Percentiles rank a stretch among this genome's conserved stretches.
phyloP scores from a whole-genome alignment of 2,888 invertebrate species.

The Aporophyla lueneburgensis region DNA sequence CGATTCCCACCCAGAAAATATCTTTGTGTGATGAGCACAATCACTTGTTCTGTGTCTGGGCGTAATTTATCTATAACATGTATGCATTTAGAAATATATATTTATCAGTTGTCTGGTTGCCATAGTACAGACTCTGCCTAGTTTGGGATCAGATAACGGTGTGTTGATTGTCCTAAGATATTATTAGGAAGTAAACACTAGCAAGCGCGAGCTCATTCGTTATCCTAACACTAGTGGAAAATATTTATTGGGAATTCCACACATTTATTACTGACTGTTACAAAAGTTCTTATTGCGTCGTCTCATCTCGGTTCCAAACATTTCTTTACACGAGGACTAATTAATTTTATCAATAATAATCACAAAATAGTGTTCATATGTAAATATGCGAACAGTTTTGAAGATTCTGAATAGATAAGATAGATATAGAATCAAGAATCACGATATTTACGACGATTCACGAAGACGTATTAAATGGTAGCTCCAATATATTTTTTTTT shows the following conservation, averaged over 20 bases:
- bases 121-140: no score
- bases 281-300: background rate
- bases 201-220: background rate
- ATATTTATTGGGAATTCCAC: background rate
- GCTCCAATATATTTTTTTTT: background rate
- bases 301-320: background rate
- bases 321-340: background rate
- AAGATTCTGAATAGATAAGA: slow-evolving; percentile 39
- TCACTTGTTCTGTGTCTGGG: no score
- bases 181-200: background rate
- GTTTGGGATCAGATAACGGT: no score
- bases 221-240: background rate
- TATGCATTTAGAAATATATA: no score
- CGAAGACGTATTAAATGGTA: background rate
- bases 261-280: background rate
- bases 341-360: slow-evolving; percentile 4
- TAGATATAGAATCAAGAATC: slow-evolving; percentile 25
- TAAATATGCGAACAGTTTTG: background rate
- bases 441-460: background rate
- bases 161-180: no score
- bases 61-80: no score
- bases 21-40: no score
- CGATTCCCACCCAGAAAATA: no score
- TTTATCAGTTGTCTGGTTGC: no score
- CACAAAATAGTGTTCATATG: slow-evolving; percentile 29